Conservation (phyloP, 1,140 invertebrate genomes). For the Apis dorsata region DNA sequence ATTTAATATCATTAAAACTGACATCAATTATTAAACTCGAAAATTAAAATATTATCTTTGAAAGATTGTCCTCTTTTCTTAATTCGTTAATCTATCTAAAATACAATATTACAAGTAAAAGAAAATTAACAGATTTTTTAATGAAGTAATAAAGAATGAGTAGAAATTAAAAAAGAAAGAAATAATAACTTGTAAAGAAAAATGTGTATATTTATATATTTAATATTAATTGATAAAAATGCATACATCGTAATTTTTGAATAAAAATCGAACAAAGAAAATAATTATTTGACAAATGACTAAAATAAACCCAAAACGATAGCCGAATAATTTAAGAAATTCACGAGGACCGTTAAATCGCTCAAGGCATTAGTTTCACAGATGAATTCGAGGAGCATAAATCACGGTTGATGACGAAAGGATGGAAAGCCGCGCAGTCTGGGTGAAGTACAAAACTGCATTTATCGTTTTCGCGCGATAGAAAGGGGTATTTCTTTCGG, state of each 20-base stretch:
- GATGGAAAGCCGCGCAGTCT: constrained; percentile 31
- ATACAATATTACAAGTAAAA: no score
- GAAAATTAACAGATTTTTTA: no score
- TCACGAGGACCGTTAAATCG: not conserved
- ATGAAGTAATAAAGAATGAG: no score
- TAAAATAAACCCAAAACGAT: not conserved
- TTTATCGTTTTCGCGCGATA: constrained; percentile 68
- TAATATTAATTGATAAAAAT: no score
- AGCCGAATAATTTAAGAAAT: constrained; percentile 7
- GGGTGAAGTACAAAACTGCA: constrained; percentile 71
- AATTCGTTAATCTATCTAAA: not conserved
- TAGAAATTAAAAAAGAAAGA: no score
- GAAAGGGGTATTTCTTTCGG: constrained; percentile 73
- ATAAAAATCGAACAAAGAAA: no score
- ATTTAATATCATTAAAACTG: not conserved
- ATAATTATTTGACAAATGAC: not conserved
- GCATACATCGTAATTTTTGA: no score
- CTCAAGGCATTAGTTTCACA: constrained; percentile 21
- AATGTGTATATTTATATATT: no score
- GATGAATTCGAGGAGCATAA: constrained; percentile 13
- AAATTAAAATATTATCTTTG: not conserved
- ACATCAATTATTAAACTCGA: no score
- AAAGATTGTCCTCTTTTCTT: not conserved
- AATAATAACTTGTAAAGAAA: no score
- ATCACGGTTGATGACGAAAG: not conserved